These are phyloP conservation scores for Halichondria panicea DNA, from an alignment of 37 sponge, comb jelly and placozoan genomes.

Conservation along the genomic window DNA sequence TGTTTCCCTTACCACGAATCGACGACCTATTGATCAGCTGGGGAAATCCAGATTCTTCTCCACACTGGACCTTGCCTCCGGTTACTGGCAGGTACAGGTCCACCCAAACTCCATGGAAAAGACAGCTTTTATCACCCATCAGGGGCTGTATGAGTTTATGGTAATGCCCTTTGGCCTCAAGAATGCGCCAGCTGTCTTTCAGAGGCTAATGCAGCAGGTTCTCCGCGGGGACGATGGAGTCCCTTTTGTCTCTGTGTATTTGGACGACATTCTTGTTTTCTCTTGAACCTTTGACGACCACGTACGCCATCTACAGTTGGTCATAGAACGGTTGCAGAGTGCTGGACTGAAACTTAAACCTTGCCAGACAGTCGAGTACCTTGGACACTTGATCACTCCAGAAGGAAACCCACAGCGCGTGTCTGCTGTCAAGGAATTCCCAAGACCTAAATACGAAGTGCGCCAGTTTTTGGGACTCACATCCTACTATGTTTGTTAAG, in stretches of 20 bases:
- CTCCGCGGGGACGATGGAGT: too few relatives aligned
- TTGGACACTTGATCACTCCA: slow-evolving; percentile 47
- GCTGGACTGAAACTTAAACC: slow-evolving; percentile 39
- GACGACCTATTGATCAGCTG: slow-evolving; percentile 49
- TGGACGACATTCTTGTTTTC: slow-evolving; percentile 43
- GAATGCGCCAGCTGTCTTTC: slow-evolving; percentile 53
- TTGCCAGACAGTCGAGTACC: slow-evolving; percentile 42
- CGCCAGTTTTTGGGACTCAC: slow-evolving; percentile 46
- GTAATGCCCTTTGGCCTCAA: slow-evolving; percentile 68
- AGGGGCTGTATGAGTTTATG: slow-evolving; percentile 59
- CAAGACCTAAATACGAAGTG: neutral
- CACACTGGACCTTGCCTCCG: slow-evolving; percentile 62
- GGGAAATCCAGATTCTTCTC: slow-evolving; percentile 40
- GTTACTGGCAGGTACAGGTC: slow-evolving; percentile 79
- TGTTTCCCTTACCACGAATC: slow-evolving; percentile 41
- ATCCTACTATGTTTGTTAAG: slow-evolving; percentile 34
- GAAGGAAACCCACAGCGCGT: slow-evolving; percentile 3
- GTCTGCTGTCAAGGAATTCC: slow-evolving; percentile 35
- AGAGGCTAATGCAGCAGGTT: slow-evolving; percentile 39
- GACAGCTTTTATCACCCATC: too few relatives aligned
- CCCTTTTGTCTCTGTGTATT: too few relatives aligned
- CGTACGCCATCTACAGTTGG: slow-evolving; percentile 14
- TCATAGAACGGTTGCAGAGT: slow-evolving; percentile 9
- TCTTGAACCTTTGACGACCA: slow-evolving; percentile 34
- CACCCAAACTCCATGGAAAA: too few relatives aligned